These are phyloP conservation scores for Leptogaster cylindrica DNA, from an alignment of 2,888 invertebrate genomes.

Conservation along the genomic window DNA sequence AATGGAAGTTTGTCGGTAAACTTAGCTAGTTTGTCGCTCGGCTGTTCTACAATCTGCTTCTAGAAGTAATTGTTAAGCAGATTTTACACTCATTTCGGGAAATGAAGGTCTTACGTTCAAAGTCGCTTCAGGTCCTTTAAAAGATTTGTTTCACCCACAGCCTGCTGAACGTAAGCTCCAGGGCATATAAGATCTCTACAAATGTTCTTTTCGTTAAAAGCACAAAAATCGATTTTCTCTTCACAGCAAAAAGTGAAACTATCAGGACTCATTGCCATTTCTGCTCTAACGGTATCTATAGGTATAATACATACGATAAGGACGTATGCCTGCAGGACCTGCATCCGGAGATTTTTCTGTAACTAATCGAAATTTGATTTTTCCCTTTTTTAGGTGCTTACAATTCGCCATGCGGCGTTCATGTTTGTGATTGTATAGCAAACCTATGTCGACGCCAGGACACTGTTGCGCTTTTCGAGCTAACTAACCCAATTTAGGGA, in stretches of 20 bases:
- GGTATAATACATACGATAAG: neutral
- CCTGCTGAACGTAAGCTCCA: conserved; percentile 5
- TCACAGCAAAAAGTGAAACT: conserved; percentile 6
- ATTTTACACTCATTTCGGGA: conserved; percentile 29
- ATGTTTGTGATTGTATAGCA: neutral
- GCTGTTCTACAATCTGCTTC: no score
- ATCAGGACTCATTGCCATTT: conserved; percentile 7
- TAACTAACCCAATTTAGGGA: neutral
- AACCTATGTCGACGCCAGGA: no score
- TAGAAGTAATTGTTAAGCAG: conserved; percentile 24
- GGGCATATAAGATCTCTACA: conserved; percentile 3
- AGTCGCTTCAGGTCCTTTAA: neutral
- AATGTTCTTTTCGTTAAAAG: conserved; percentile 25
- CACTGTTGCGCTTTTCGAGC: conserved; percentile 12
- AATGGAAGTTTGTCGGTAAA: no score
- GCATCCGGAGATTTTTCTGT: neutral
- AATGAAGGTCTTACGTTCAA: conserved; percentile 28
- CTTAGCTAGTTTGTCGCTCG: no score
- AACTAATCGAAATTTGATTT: conserved; percentile 25
- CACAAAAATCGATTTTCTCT: conserved; percentile 24
- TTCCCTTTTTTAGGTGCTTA: neutral
- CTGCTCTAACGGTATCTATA: neutral
- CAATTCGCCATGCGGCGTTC: neutral
- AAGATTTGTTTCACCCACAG: conserved; percentile 4
- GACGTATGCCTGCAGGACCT: neutral